Evolutionary conservation across 2,888 invertebrate species (phyloP), one percentile per base, ranked within the genome.

Genomic region (Morinoia aosen): DNA sequence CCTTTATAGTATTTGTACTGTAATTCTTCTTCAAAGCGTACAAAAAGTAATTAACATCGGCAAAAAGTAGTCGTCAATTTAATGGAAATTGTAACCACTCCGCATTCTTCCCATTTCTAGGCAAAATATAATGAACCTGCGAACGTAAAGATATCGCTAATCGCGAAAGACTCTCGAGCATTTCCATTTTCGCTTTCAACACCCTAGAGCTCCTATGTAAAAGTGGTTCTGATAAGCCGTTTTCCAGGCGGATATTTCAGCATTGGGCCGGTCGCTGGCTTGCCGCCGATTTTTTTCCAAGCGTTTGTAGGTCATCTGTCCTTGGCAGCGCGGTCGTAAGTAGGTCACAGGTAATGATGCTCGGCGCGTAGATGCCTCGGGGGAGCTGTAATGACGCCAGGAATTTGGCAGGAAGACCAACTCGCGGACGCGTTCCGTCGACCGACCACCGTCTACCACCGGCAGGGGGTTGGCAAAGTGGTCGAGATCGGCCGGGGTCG

Each of bases 221-320:
- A 76, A 76, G 33, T 76, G 33, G 76, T 8, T 76, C 33, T 76
- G 76, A 76, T 76, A 76, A 76, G 76, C 16, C 2, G 2, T 76
- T 61, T 76, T 33, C 76, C 76, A 12, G 10, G 76, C 8, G 25
- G 76, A 25, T 76, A 19, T 25, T 76, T 76, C 25, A 19, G 76
- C 76, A 8, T 90, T 90, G 10, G 40, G 19, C 90, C 39, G 90
- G 12, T 39, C 48, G 40, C 40, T 40, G 40, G 40, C 40, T 90
- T 19, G 2, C 76, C 10, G 33, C 19, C 76, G 76, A 76, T 76
- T 76, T 76, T 76, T 76, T 76, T 48, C 48, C 25, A 3, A 76
- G 33, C 76, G 76, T 90, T 90, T 40, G 40, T 90, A 40, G 90
- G 90, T 90, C 48, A 90, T 40, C 40, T 90, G 90, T 90, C 90